These are phyloP conservation scores for Eospalax fontanierii DNA, from an alignment of 2,797 vertebrate genomes.

Conservation along the genomic window DNA sequence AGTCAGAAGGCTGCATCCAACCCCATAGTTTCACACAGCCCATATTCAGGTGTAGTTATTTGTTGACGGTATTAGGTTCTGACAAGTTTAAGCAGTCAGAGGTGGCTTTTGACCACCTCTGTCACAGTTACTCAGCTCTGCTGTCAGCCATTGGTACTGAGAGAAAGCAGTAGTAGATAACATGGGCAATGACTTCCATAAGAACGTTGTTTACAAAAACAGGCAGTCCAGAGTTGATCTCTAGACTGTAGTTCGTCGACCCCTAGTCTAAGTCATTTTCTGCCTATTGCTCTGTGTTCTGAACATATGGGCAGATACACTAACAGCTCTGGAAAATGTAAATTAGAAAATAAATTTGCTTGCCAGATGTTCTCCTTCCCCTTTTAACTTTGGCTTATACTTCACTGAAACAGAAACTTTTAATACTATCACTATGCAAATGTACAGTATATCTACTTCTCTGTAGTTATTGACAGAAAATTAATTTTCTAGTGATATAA, in stretches of 20 bases:
- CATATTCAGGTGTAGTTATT: not conserved
- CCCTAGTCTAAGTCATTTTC: not conserved
- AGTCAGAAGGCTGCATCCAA: not conserved
- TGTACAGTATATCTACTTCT: not conserved
- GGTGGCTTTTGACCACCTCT: not conserved
- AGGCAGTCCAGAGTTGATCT: not conserved
- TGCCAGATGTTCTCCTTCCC: not conserved
- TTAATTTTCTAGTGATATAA: constrained; percentile 23
- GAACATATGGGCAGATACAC: not conserved
- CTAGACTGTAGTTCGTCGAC: not conserved
- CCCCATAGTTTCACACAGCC: not conserved
- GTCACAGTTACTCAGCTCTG: not conserved
- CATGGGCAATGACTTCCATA: not conserved
- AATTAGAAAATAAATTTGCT: constrained; percentile 1
- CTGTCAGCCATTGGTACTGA: not conserved
- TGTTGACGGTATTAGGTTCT: not conserved
- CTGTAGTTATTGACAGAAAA: constrained; percentile 27
- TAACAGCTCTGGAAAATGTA: not conserved
- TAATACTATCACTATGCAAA: constrained; percentile 29
- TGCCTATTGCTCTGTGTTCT: not conserved
- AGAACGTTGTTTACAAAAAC: not conserved
- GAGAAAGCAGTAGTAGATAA: not conserved
- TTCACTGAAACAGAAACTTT: constrained; percentile 12
- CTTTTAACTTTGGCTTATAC: not conserved
- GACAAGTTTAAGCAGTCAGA: not conserved